phyloP scores from a whole-genome alignment of 2,797 vertebrate species.

The Tokudaia tokunoshimensis region DNA sequence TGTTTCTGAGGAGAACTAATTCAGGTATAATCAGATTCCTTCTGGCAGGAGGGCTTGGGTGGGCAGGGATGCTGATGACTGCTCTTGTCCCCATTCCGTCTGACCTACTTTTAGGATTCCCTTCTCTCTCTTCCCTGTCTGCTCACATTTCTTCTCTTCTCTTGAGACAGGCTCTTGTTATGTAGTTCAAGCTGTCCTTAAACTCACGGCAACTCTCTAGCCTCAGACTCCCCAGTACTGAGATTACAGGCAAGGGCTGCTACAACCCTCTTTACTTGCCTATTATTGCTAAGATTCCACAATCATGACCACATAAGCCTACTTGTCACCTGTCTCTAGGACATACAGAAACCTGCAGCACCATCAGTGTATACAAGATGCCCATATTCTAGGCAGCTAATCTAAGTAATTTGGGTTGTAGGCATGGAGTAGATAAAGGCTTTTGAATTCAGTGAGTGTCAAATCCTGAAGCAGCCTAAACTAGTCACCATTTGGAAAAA shows the following conservation, averaged over 20 bases:
- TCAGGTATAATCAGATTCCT: slow-evolving; percentile 9
- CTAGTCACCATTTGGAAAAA: slow-evolving; percentile 28
- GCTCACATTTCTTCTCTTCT: background rate
- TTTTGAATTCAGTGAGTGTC: slow-evolving; percentile 5
- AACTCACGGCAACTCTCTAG: background rate
- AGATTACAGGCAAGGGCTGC: background rate
- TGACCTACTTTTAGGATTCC: background rate
- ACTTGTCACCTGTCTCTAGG: background rate
- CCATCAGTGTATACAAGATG: background rate
- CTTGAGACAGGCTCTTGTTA: background rate
- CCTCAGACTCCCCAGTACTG: background rate
- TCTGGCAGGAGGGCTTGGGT: background rate
- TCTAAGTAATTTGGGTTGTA: slow-evolving; percentile 41
- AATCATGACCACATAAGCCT: background rate
- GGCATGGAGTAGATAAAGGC: background rate
- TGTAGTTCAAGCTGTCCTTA: background rate
- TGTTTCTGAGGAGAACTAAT: slow-evolving; percentile 37
- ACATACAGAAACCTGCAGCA: background rate
- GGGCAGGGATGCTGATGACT: slow-evolving; percentile 35
- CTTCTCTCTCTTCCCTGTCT: background rate
- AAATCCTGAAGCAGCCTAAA: slow-evolving; percentile 12
- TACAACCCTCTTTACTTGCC: background rate
- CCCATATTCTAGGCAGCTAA: background rate
- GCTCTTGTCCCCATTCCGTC: background rate
- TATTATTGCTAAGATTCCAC: background rate